These are phyloP conservation scores for Cinara cedri DNA, from an alignment of 2,888 invertebrate species.

Conservation along the genomic window DNA sequence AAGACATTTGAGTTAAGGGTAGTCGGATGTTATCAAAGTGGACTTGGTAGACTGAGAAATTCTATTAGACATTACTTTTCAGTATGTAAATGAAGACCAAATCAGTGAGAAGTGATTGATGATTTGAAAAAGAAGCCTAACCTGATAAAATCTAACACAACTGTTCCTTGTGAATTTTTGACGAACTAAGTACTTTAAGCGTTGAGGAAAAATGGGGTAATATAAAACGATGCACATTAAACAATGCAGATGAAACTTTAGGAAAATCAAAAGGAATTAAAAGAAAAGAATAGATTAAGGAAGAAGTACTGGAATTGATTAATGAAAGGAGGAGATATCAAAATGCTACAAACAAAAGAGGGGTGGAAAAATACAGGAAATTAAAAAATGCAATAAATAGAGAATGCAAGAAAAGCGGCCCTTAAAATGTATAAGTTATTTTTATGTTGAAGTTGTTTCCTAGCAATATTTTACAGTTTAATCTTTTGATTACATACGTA, in stretches of 20 bases:
- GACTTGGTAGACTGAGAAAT: background rate
- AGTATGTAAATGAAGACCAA: background rate
- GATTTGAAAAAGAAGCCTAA: slow-evolving; percentile 11
- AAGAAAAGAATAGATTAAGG: slow-evolving; percentile 4
- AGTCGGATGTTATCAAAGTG: background rate
- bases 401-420: too few species aligned
- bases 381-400: slow-evolving; percentile 33
- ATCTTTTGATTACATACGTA: too few species aligned
- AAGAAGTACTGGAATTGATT: slow-evolving; percentile 24
- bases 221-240: slow-evolving; percentile 12
- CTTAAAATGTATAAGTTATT: too few species aligned
- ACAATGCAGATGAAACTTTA: background rate
- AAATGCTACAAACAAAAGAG: slow-evolving; percentile 49
- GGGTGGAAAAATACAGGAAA: slow-evolving; percentile 27
- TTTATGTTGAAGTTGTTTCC: too few species aligned
- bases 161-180: background rate
- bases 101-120: background rate
- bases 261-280: slow-evolving; percentile 5
- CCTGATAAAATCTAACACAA: too few species aligned
- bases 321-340: slow-evolving; percentile 36
- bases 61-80: background rate
- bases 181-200: background rate
- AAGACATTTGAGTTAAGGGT: background rate
- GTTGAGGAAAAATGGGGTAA: background rate
- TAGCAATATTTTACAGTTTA: too few species aligned